A percentile compares a stretch with the other conserved stretches of the same genome.
phyloP scores from a whole-genome alignment of 2,797 vertebrate species.

The Sparidentex hasta region DNA sequence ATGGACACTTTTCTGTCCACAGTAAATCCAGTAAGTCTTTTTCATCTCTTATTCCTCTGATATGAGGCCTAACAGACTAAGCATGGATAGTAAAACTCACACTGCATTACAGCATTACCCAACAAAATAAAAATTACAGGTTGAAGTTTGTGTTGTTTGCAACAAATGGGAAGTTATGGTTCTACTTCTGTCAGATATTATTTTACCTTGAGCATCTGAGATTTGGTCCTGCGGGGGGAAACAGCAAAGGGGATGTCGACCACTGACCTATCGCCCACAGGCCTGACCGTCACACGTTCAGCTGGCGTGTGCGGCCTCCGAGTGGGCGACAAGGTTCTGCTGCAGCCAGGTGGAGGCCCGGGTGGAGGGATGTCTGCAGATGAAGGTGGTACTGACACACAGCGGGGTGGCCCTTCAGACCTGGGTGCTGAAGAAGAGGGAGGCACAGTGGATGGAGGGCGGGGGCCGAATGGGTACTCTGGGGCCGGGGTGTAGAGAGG shows the following conservation, averaged over 20 bases:
- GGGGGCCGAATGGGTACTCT: constrained; percentile 88
- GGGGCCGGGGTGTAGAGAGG: constrained; percentile 89
- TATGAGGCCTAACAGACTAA: no score
- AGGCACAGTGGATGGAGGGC: constrained; percentile 89
- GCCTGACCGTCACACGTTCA: constrained; percentile 91
- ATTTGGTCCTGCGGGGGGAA: constrained; percentile 89
- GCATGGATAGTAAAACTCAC: neutral
- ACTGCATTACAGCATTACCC: neutral
- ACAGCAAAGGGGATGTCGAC: constrained; percentile 85
- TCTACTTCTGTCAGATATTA: neutral
- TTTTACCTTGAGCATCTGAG: constrained; percentile 89
- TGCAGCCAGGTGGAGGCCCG: constrained; percentile 75
- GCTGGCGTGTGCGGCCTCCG: constrained; percentile 93
- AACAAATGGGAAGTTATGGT: neutral
- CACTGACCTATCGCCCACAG: constrained; percentile 82
- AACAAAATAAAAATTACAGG: neutral
- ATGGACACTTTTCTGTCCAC: no score
- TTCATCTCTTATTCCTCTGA: no score
- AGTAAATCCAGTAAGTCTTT: no score
- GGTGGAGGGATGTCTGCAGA: constrained; percentile 89
- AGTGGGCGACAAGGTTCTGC: constrained; percentile 82
- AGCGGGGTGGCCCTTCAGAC: constrained; percentile 88
- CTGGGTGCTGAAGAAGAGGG: constrained; percentile 85
- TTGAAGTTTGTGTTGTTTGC: no score
- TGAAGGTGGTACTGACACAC: constrained; percentile 93